phyloP scores from a whole-genome alignment of 1,140 invertebrate species.

The Anoplolepis gracilipes region DNA sequence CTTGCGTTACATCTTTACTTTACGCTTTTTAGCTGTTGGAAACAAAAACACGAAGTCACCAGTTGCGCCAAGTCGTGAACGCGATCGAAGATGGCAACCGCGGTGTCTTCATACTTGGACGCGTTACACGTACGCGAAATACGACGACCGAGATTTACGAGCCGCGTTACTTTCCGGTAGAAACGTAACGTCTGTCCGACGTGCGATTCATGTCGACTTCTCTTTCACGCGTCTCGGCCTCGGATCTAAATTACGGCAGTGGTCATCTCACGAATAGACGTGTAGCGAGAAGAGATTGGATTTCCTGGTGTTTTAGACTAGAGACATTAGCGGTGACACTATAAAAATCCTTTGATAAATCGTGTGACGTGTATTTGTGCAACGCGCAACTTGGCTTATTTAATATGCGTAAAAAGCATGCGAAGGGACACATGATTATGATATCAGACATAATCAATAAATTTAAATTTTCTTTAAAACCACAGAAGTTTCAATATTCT shows the following conservation, averaged over 20 bases:
- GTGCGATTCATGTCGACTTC: neutral
- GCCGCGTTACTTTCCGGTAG: neutral
- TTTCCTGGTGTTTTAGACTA: neutral
- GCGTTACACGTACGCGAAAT: slow-evolving; percentile 17
- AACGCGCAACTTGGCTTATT: neutral
- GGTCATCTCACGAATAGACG: slow-evolving; percentile 31
- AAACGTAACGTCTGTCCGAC: slow-evolving; percentile 3
- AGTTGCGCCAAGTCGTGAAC: slow-evolving; percentile 40
- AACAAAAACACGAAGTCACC: slow-evolving; percentile 27
- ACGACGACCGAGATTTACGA: slow-evolving; percentile 21
- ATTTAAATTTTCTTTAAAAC: neutral
- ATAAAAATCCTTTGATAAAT: neutral
- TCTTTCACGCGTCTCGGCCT: neutral
- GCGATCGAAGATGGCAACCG: slow-evolving; percentile 10
- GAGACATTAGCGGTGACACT: neutral
- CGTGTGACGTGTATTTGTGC: neutral
- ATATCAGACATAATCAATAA: neutral
- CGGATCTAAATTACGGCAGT: slow-evolving; percentile 15
- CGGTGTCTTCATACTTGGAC: neutral
- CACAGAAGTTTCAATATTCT: neutral
- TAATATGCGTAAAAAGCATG: neutral
- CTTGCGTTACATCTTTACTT: neutral
- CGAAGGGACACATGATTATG: neutral
- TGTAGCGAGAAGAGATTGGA: neutral
- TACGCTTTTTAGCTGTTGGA: neutral